These are phyloP conservation scores for Notothenia coriiceps DNA, from an alignment of 2,113 vertebrate genomes.

Conservation along the genomic window DNA sequence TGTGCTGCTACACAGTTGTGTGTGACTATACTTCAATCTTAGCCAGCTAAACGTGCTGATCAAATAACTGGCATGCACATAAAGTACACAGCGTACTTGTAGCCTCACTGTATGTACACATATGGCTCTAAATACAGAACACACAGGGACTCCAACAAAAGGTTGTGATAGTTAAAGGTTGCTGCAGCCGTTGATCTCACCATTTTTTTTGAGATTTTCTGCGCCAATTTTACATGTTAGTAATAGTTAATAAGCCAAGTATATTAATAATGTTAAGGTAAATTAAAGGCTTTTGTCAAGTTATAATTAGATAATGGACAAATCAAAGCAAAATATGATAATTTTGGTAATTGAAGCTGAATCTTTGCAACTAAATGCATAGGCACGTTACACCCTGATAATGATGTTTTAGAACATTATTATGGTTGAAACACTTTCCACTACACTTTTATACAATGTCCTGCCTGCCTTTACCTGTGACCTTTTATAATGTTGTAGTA, in stretches of 20 bases:
- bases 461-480: background rate
- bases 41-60: conserved; percentile 16
- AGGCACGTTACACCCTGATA: background rate
- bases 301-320: too few relatives aligned
- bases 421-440: background rate
- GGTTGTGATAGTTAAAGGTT: background rate
- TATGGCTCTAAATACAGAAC: conserved; percentile 14
- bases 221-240: background rate
- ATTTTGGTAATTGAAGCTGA: background rate
- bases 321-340: too few relatives aligned
- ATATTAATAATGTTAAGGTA: too few relatives aligned
- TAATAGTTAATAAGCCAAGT: too few relatives aligned
- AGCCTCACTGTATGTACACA: conserved; percentile 34
- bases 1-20: conserved; percentile 12
- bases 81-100: conserved; percentile 31
- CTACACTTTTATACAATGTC: background rate
- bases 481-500: background rate
- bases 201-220: too few relatives aligned
- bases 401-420: background rate
- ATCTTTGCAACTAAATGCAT: background rate
- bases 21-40: conserved; percentile 8
- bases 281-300: too few relatives aligned
- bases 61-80: conserved; percentile 26
- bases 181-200: background rate
- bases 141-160: conserved; percentile 4